Evolutionary conservation across 2,888 invertebrate species (phyloP), one percentile per base, ranked within the genome.

Genomic region (Linyphia triangularis): DNA sequence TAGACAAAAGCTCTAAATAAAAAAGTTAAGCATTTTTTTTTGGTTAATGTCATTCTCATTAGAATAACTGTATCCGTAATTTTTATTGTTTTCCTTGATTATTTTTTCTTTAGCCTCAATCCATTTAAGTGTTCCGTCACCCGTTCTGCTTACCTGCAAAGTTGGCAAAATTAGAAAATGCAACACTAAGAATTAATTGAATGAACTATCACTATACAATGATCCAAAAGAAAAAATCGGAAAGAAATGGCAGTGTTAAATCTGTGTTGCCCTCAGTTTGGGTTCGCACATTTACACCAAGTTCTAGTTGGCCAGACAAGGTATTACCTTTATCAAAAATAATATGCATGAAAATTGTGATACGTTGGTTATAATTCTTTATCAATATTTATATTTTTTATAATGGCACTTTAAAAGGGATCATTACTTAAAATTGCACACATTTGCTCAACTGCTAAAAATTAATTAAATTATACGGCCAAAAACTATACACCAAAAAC

Each of bases 251-350:
- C 3, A 84, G 61, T 19, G 16, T 63, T 13, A 90, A 90, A 82
- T 37, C 70, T 13, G 83, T 30, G 33, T 65, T 85, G 33, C 81
- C 86, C 91, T 94, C 89, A 24, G 90, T 90, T 19, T 91, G 90
- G 90, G 63, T 57, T 26, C 81, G 90, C 19, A 86, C 90, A 77
- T 85, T 90, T 67, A 90, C 89, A 1, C 79, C 90, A 7, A 70
- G 72, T 33, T 90, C 90, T 26, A 88, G 81, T 63, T 91, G 91
- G 91, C 91, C 91, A 26, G 90, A 90, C 81, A 91, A 91, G 83
- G 91, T 91, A 81, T 69, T 28, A 28, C 19, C 9, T 19, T 16
- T 28, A 65, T 13, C 4, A 28, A 65, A n/a, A n/a, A n/a, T n/a
- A n/a, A n/a, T n/a, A n/a, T n/a, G n/a, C n/a, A n/a, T n/a, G n/a